Evolutionary conservation across 1,140 invertebrate species (phyloP).

Genomic region (Cydia strobilella): DNA sequence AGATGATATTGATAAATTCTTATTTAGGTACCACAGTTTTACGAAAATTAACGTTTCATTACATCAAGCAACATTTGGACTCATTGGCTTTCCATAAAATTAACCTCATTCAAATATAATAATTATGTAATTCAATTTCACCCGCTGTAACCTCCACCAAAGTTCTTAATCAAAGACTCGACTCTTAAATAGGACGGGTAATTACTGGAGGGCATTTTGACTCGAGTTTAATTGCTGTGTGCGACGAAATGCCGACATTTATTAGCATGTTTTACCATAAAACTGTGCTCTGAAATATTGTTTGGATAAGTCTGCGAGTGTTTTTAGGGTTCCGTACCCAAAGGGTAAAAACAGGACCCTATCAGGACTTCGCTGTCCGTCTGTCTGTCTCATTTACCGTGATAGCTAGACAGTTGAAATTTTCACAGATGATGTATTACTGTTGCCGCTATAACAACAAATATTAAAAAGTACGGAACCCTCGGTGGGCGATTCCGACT

Average conservation of each 20-base stretch:
- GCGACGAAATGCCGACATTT: not conserved
- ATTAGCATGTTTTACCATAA: not conserved
- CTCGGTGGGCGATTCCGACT: too few relatives aligned
- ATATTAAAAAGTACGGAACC: too few relatives aligned
- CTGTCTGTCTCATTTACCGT: too few relatives aligned
- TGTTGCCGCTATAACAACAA: too few relatives aligned
- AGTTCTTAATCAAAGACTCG: slow-evolving; percentile 4
- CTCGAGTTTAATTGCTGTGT: not conserved
- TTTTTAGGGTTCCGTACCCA: too few relatives aligned
- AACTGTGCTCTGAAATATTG: too few relatives aligned
- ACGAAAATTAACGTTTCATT: not conserved
- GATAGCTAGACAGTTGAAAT: too few relatives aligned
- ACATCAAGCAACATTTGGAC: not conserved
- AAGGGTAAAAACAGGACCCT: too few relatives aligned
- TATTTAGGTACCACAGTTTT: not conserved
- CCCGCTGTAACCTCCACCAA: not conserved
- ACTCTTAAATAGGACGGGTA: not conserved
- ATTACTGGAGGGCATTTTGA: not conserved
- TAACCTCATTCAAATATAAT: slow-evolving; percentile 12
- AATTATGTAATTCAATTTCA: slow-evolving; percentile 19
- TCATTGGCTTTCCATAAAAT: slow-evolving; percentile 10
- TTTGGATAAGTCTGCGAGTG: too few relatives aligned
- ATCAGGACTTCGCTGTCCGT: too few relatives aligned
- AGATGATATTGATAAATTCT: too few relatives aligned
- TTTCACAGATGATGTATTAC: too few relatives aligned